phyloP scores from a whole-genome alignment of 2,888 invertebrate genomes.

The Hypomecis atomaria region DNA sequence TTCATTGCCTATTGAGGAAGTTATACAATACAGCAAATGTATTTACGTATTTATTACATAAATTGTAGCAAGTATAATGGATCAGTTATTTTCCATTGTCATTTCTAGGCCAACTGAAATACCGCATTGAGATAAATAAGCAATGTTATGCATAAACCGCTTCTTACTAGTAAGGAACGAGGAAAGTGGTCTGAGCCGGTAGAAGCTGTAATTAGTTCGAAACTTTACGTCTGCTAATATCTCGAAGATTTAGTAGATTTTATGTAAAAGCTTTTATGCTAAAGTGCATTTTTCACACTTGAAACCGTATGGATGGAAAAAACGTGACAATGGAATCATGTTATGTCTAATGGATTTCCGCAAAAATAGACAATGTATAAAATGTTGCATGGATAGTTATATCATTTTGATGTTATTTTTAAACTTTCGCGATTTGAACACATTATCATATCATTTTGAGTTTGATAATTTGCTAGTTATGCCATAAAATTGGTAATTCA shows the following conservation, averaged over 20 bases:
- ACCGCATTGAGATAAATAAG: slow-evolving; percentile 11
- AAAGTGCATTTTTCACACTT: slow-evolving; percentile 13
- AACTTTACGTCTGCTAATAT: slow-evolving; percentile 12
- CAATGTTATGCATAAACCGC: slow-evolving; percentile 17
- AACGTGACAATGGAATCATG: slow-evolving; percentile 2
- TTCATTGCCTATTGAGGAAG: background rate
- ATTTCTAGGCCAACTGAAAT: slow-evolving; percentile 21
- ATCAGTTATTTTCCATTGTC: slow-evolving; percentile 22
- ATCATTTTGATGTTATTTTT: background rate
- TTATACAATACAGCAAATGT: slow-evolving; percentile 4
- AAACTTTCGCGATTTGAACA: too few relatives aligned
- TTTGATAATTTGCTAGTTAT: background rate
- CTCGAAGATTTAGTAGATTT: background rate
- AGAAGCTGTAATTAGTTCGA: slow-evolving; percentile 16
- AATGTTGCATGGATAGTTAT: background rate
- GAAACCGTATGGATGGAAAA: background rate
- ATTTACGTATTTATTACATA: slow-evolving; percentile 10
- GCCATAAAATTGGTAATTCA: background rate
- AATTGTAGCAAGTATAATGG: slow-evolving; percentile 4
- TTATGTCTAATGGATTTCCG: slow-evolving; percentile 13
- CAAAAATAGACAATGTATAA: background rate
- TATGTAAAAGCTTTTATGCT: slow-evolving; percentile 1
- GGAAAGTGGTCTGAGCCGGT: slow-evolving; percentile 18
- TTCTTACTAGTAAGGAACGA: slow-evolving; percentile 9
- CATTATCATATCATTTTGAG: background rate